Evolutionary conservation across 2,797 vertebrate genomes (phyloP), one percentile per base, ranked within the genome.

Genomic region (Pipistrellus kuhlii): DNA sequence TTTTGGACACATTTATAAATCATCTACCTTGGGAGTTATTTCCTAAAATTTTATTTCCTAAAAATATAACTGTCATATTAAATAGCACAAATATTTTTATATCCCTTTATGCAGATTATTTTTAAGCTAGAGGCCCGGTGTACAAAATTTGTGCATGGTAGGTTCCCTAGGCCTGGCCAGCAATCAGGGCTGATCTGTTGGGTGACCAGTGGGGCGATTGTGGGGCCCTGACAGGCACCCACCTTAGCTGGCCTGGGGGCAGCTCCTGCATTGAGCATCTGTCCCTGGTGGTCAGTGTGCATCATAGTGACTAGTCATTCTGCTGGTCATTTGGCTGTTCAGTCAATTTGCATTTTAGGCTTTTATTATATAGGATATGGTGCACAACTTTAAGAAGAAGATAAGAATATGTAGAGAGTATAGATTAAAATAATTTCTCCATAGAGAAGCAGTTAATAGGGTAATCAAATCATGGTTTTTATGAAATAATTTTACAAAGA

Each of bases 401-500:
- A 82, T 57, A 3, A 48, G 11, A 32, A 32, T 76, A n/a, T 53
- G 17, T n/a, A 75, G 32, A 88, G 20, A 44, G 82, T 82, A 23
- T 8, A 68, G 48, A 53, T n/a, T 15, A 75, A 85, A 96, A 88
- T 73, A 30, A 85, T 80, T 20, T 86, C 38, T 80, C 30, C 15
- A 91, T 23, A 80, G 38, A 57, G 12, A 91, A 17, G 18, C 4
- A 38, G 13, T 46, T 88, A 59, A 41, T n/a, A 76, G 41, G 20
- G 82, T 21, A 30, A 73, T 41, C 41, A 85, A 93, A 69, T 23
- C 25, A 46, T 85, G 68, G 38, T 41, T 41, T 41, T 41, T 41
- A 41, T 41, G 38, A 93, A 89, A 66, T 86, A 85, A 81, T 64
- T 85, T 81, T 85, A 69, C 7, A 35, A 69, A 84, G 46, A 57